Base-by-base conservation (phyloP, 53 echinoderm and acorn worm species). In the Zoroaster sp. region DNA sequence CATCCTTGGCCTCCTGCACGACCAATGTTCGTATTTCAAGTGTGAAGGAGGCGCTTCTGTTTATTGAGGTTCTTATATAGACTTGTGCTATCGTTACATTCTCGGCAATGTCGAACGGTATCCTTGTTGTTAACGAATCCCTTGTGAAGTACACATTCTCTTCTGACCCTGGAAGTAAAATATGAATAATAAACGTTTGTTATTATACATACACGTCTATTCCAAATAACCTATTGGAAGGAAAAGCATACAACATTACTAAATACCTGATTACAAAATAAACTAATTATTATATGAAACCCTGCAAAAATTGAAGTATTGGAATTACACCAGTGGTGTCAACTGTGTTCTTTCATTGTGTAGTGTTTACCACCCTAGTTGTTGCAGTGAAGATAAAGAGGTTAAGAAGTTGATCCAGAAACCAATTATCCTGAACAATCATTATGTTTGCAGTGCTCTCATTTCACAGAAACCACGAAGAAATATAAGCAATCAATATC, bases 121-220 rank as follows among this genome's bases (percentile, higher is more conserved):
- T 68, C 13, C 43, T 82, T 12, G 35, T 67, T 7, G 66, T 31
- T 66, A 42, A 82, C 43, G 82, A 67, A 32, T 66, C 68, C 82
- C 40, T 66, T 5, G 82, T 82, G 44, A 82, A 82, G 28, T 82
- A 82, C 10, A 82, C 42, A 13, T 28, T 42, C 82, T 43, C 42
- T 43, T 66, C 66, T 0, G 82, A 66, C 12, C 10, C 82, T 82
- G 82, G 7, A 15, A 77, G 25, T 12, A 52, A 13, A 32, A 53
- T 32, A 5, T 32, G 18, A 77, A 47, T 33, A 2, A 53, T 33
- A 21, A 42, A 39, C 1, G 6, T 74, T 20, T 0, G 3, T 10
- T 40, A n/a, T 21, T 7, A 9, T 2, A 30, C 28, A 43, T 10
- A 25, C 74, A 42, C 30, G 8, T 28, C 21, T 1, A 70, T 5